Evolutionary conservation across 2,113 vertebrate genomes (phyloP).

Genomic region (Pollimyrus isidori): DNA sequence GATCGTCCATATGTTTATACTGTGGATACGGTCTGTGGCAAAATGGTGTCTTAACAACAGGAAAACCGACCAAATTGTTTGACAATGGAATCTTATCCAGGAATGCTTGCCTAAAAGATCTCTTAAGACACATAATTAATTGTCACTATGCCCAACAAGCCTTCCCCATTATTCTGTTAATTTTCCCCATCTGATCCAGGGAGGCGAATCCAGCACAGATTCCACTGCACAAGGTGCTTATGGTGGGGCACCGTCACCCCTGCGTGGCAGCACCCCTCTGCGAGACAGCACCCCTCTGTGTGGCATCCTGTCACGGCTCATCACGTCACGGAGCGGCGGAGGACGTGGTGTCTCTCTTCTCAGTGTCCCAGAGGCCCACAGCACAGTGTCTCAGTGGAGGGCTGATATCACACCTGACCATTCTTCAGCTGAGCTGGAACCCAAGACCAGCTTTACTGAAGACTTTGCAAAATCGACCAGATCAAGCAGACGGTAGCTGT

Average conservation of each 20-base stretch:
- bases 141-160: neutral
- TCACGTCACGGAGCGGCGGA: constrained; percentile 24
- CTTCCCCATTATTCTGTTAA: neutral
- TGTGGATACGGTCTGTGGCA: neutral
- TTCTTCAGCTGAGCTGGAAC: neutral
- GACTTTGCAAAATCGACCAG: neutral
- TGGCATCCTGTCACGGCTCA: constrained; percentile 16
- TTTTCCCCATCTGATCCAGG: neutral
- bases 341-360: neutral
- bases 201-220: neutral
- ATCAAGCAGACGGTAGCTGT: neutral
- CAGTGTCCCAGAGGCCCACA: neutral
- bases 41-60: neutral
- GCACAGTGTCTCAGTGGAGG: constrained; percentile 17
- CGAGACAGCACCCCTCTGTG: constrained; percentile 21
- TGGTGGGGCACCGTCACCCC: neutral
- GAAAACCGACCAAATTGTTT: neutral
- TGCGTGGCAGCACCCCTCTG: neutral
- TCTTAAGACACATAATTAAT: neutral
- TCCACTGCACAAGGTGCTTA: neutral
- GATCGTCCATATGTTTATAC: neutral
- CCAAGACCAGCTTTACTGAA: neutral
- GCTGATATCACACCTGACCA: constrained; percentile 25
- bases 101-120: neutral
- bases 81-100: neutral